A percentile compares a stretch with the other conserved stretches of the same genome.
Conservation (phyloP, 2,888 invertebrate genomes). For the Aphodius granarius region DNA sequence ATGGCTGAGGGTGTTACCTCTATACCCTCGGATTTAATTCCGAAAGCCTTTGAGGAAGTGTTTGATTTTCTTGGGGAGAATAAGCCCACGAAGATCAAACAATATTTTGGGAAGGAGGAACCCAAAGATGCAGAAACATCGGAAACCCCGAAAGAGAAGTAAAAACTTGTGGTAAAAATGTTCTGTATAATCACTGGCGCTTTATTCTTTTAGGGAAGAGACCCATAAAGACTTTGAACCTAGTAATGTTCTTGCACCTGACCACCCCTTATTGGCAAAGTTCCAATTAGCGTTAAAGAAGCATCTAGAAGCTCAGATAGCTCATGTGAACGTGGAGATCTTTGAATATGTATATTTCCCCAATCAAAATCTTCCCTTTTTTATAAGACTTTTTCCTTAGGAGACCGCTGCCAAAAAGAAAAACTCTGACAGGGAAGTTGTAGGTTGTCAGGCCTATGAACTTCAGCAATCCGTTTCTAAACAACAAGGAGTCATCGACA, state of each 20-base stretch:
- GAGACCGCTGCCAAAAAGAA: constrained; percentile 56
- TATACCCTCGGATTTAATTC: neutral
- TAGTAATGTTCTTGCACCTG: constrained; percentile 65
- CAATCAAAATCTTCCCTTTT: neutral
- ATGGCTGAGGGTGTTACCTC: neutral
- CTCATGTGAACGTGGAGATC: constrained; percentile 67
- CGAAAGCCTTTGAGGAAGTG: neutral
- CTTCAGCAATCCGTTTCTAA: constrained; percentile 63
- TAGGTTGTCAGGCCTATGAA: constrained; percentile 63
- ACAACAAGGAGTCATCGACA: constrained; percentile 59
- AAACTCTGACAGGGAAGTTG: constrained; percentile 59
- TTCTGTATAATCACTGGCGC: neutral
- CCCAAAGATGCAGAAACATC: neutral
- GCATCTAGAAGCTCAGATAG: constrained; percentile 67
- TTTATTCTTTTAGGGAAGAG: neutral
- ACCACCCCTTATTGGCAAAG: constrained; percentile 72
- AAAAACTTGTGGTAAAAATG: neutral
- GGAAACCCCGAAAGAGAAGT: neutral
- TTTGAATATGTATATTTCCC: constrained; percentile 61
- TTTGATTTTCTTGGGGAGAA: neutral
- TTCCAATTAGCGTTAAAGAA: constrained; percentile 71
- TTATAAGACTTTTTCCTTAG: constrained; percentile 39
- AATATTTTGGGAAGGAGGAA: neutral
- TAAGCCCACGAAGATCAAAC: neutral
- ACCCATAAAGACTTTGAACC: constrained; percentile 24